A percentile compares a stretch with the other conserved stretches of the same genome.
Conservation (phyloP, 2,888 invertebrate species). For the Parapristionchus giblindavisi region DNA sequence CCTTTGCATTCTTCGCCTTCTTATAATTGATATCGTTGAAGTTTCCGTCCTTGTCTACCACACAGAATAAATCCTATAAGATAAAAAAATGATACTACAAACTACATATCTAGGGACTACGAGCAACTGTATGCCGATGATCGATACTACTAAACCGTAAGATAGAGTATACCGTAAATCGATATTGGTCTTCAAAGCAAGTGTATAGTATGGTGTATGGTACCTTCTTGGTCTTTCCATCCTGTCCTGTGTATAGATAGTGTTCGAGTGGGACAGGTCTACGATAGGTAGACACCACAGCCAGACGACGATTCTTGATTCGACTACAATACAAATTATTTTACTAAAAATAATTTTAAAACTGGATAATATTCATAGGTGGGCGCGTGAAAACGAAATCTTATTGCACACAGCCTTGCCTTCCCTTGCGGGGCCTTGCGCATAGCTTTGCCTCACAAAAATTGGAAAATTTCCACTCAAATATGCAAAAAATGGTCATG, state of each 20-base stretch:
- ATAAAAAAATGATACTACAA: neutral
- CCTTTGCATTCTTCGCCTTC: conserved; percentile 52
- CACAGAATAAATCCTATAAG: conserved; percentile 75
- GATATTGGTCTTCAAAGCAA: neutral
- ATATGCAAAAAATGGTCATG: too few relatives aligned
- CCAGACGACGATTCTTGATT: conserved; percentile 81
- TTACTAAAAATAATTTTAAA: too few relatives aligned
- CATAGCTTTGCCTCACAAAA: too few relatives aligned
- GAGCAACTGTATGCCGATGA: neutral
- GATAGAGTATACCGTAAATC: neutral
- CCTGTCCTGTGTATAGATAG: conserved; percentile 76
- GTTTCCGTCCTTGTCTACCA: conserved; percentile 82
- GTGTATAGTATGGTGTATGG: neutral
- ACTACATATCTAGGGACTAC: neutral
- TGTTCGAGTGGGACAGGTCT: conserved; percentile 95
- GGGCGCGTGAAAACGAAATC: too few relatives aligned
- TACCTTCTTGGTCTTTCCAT: conserved; percentile 69
- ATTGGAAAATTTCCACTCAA: too few relatives aligned
- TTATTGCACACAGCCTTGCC: too few relatives aligned
- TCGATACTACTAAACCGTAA: neutral
- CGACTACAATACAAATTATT: conserved; percentile 65
- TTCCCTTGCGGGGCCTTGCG: too few relatives aligned
- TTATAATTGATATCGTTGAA: conserved; percentile 74
- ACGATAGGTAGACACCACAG: conserved; percentile 90
- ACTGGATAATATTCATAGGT: too few relatives aligned